Base-by-base conservation (phyloP, 2,888 invertebrate genomes). In the Sesamia inferens region DNA sequence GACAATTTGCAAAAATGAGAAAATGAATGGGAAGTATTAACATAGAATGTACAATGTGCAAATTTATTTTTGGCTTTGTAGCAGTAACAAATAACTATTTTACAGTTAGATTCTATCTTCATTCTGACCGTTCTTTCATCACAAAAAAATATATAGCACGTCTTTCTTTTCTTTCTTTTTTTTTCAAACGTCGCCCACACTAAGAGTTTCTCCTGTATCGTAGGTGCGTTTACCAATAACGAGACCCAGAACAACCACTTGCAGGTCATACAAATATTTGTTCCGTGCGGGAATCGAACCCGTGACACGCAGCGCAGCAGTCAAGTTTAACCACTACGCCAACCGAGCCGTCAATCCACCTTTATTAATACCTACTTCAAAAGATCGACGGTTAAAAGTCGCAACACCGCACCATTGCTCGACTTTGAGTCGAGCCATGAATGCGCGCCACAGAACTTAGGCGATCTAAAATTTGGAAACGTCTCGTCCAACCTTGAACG, bases 401-500 rank as follows among this genome's bases (percentile, higher is more conserved):
- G 68, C 48, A 66, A 13, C 19, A 31, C 22, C 5, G 11, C 2
- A 19, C 14, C 14, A 44, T 13, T 31, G 31, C 31, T 11, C 14
- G 42, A 73, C 31, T 31, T 31, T 31, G 31, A 66, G 70, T 74
- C 73, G 77, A 63, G 59, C 13, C 48, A 16, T 71, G 69, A 71
- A 79, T 83, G 76, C 5, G 24, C 24, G n/a, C 24, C 47, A 62
- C 61, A 74, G 24, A 66, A 66, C 24, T 59, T 57, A 39, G n/a
- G 2, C 63, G 39, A 48, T 79, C 58, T 72, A 74, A 83, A 82
- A 72, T 87, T 87, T 77, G 76, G 77, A 74, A 82, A 71, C 78
- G 61, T 69, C 64, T 80, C 42, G 48, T 22, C 58, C 76, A 83
- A 87, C 88, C 88, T 88, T 88, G 88, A 85, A 88, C 73, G 76